phyloP scores from a whole-genome alignment of 2,888 invertebrate species.

The Leucophenga montana region DNA sequence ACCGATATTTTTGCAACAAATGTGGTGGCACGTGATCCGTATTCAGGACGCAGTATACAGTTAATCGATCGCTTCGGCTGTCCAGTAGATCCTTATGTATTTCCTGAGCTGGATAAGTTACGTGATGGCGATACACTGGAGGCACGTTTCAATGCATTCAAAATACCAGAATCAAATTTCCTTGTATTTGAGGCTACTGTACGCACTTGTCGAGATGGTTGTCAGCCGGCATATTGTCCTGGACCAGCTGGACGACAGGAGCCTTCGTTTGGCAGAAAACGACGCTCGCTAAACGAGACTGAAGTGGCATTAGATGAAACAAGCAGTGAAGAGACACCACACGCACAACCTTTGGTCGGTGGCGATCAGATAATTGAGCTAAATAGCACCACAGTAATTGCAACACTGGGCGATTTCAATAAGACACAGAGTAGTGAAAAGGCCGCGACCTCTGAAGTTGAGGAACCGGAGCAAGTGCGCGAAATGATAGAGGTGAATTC shows the following conservation, averaged over 20 bases:
- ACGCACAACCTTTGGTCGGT: constrained; percentile 52
- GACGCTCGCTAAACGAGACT: constrained; percentile 74
- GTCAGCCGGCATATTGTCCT: constrained; percentile 91
- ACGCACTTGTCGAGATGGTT: constrained; percentile 89
- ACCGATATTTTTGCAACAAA: constrained; percentile 94
- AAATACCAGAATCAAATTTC: constrained; percentile 95
- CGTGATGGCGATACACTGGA: constrained; percentile 90
- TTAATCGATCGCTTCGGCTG: constrained; percentile 92
- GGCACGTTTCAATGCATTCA: constrained; percentile 94
- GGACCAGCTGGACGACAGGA: constrained; percentile 85
- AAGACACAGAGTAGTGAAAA: constrained; percentile 54
- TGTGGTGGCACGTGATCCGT: constrained; percentile 93
- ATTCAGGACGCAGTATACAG: constrained; percentile 91
- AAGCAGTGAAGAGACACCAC: constrained; percentile 30
- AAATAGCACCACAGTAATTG: constrained; percentile 65
- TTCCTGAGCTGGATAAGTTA: constrained; percentile 90
- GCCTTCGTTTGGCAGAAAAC: constrained; percentile 85
- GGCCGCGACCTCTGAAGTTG: constrained; percentile 50
- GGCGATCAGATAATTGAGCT: constrained; percentile 62
- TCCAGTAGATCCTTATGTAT: constrained; percentile 92
- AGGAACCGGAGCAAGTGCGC: constrained; percentile 83
- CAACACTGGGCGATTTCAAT: constrained; percentile 59
- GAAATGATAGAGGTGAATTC: constrained; percentile 93
- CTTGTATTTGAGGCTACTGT: constrained; percentile 94
- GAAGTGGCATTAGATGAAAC: constrained; percentile 42